Conservation (phyloP, 2,888 invertebrate species). For the Spatulosminthurus flaviceps region DNA sequence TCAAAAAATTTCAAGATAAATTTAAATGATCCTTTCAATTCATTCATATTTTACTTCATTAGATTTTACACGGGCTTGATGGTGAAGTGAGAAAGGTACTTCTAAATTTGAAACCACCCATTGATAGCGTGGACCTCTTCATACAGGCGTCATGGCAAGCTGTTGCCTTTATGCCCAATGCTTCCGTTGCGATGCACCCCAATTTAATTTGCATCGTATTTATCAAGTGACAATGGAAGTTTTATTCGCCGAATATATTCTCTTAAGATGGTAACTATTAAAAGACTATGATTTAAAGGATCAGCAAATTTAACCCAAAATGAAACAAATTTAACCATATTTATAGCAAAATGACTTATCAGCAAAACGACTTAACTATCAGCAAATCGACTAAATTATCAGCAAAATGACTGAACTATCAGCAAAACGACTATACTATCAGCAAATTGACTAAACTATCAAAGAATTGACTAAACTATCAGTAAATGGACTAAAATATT, state of each 20-base stretch:
- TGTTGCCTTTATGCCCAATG: constrained; percentile 32
- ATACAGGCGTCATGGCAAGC: constrained; percentile 38
- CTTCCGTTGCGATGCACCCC: neutral
- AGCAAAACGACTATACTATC: too few relatives aligned
- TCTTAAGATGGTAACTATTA: constrained; percentile 33
- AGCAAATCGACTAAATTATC: too few relatives aligned
- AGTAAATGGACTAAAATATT: too few relatives aligned
- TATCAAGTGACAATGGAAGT: constrained; percentile 41
- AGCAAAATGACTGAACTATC: too few relatives aligned
- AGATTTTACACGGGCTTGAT: neutral
- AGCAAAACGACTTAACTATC: too few relatives aligned
- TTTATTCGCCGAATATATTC: constrained; percentile 7
- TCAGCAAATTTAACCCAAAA: too few relatives aligned
- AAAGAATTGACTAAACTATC: too few relatives aligned
- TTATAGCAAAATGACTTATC: too few relatives aligned
- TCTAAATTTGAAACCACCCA: neutral
- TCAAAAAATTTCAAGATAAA: neutral
- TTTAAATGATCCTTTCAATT: neutral
- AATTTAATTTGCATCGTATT: constrained; percentile 31
- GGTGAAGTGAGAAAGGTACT: neutral
- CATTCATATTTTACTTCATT: too few relatives aligned
- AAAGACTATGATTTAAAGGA: too few relatives aligned
- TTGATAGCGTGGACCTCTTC: constrained; percentile 26
- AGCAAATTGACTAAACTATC: too few relatives aligned
- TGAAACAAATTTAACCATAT: too few relatives aligned